phyloP scores from a whole-genome alignment of 2,888 invertebrate genomes.

The Polymixis lichenea region DNA sequence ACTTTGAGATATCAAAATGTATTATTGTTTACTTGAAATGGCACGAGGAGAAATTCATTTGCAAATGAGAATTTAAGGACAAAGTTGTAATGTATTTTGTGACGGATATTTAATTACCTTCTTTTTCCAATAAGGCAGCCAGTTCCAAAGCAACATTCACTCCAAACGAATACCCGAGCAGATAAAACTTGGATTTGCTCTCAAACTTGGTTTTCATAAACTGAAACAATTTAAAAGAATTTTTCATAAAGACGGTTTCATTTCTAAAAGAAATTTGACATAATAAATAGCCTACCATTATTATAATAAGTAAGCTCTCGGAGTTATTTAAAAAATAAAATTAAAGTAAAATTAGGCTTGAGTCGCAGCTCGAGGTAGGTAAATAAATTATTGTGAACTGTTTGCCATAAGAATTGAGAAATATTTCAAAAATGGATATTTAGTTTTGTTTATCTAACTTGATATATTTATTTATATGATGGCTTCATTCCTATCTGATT shows the following conservation, averaged over 20 bases:
- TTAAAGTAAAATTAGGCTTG: constrained; percentile 54
- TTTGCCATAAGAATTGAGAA: constrained; percentile 3
- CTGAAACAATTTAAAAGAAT: constrained; percentile 62
- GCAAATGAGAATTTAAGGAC: background rate
- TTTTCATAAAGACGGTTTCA: constrained; percentile 49
- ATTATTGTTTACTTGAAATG: background rate
- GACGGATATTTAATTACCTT: constrained; percentile 73
- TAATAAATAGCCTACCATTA: constrained; percentile 55
- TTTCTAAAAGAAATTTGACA: constrained; percentile 53
- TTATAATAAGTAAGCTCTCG: constrained; percentile 52
- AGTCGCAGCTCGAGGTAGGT: constrained; percentile 6
- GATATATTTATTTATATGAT: constrained; percentile 9
- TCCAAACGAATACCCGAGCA: constrained; percentile 78
- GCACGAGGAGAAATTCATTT: background rate
- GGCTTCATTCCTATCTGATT: background rate
- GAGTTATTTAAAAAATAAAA: constrained; percentile 57
- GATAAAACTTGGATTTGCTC: constrained; percentile 70
- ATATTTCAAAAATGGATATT: background rate
- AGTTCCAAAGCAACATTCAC: constrained; percentile 79
- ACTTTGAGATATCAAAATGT: constrained; percentile 3
- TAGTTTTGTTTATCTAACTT: background rate
- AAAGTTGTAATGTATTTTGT: background rate
- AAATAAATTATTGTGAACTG: constrained; percentile 42
- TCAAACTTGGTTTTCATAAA: constrained; percentile 69
- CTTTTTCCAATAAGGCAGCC: constrained; percentile 76